phyloP scores from a whole-genome alignment of 2,797 vertebrate species.

The Schizothorax lantsangensis region DNA sequence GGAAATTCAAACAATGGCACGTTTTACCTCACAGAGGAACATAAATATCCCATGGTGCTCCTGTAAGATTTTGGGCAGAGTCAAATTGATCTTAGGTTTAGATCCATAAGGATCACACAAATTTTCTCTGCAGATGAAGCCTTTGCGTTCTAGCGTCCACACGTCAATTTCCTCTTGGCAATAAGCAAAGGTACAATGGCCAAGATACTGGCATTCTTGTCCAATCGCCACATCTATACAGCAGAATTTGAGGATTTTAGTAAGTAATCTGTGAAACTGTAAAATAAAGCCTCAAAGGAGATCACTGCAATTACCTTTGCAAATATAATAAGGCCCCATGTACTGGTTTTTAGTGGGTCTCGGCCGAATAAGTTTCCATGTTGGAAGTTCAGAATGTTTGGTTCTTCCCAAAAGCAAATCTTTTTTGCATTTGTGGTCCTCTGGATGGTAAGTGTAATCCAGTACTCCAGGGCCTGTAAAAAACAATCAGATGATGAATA shows the following conservation, averaged over 20 bases:
- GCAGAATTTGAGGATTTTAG: slow-evolving; percentile 20
- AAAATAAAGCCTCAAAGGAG: neutral
- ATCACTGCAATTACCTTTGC: slow-evolving; percentile 86
- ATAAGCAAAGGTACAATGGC: slow-evolving; percentile 96
- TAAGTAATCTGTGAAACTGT: neutral
- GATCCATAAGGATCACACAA: slow-evolving; percentile 87
- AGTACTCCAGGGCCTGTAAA: slow-evolving; percentile 86
- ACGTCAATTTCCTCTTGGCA: slow-evolving; percentile 98
- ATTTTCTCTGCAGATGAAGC: slow-evolving; percentile 91
- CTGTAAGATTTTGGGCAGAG: slow-evolving; percentile 89
- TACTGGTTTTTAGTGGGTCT: slow-evolving; percentile 97
- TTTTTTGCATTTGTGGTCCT: slow-evolving; percentile 97
- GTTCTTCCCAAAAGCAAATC: slow-evolving; percentile 92
- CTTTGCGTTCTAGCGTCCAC: slow-evolving; percentile 95
- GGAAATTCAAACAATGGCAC: neutral
- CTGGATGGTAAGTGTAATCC: slow-evolving; percentile 85
- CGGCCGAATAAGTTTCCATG: slow-evolving; percentile 94
- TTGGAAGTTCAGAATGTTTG: slow-evolving; percentile 85
- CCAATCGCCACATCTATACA: slow-evolving; percentile 91
- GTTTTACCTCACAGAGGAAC: slow-evolving; percentile 94
- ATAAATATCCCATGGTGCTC: slow-evolving; percentile 95
- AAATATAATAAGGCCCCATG: slow-evolving; percentile 97
- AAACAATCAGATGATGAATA: neutral
- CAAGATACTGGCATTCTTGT: slow-evolving; percentile 91
- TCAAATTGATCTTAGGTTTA: slow-evolving; percentile 83